Percentiles rank a stretch among this genome's conserved stretches.
Evolutionary conservation across 2,888 invertebrate species (phyloP).

Genomic region (Apoderus coryli): DNA sequence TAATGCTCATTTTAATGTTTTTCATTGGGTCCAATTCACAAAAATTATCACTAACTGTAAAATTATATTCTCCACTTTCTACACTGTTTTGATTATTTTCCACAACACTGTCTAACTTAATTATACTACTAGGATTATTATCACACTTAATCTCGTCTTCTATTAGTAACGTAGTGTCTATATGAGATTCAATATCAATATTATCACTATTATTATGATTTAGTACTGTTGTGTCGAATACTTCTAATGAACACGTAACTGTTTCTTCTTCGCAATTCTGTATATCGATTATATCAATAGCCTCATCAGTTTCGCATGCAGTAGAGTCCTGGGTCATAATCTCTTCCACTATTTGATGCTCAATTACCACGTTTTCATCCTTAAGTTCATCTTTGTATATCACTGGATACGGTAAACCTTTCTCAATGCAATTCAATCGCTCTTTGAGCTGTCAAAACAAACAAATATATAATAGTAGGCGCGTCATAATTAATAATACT

Average conservation of each 20-base stretch:
- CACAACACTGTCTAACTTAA: slow-evolving; percentile 17
- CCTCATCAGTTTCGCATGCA: slow-evolving; percentile 24
- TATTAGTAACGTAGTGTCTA: slow-evolving; percentile 16
- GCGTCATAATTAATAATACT: neutral
- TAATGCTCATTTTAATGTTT: slow-evolving; percentile 31
- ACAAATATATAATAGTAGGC: slow-evolving; percentile 7
- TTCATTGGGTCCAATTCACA: slow-evolving; percentile 29
- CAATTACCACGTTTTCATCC: slow-evolving; percentile 14
- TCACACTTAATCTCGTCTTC: too few relatives aligned
- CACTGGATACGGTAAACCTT: slow-evolving; percentile 33
- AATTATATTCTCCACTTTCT: slow-evolving; percentile 23
- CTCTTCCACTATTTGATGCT: slow-evolving; percentile 17
- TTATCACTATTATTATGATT: slow-evolving; percentile 16
- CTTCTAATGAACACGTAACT: slow-evolving; percentile 17
- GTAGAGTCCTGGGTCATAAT: slow-evolving; percentile 31
- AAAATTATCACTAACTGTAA: slow-evolving; percentile 20
- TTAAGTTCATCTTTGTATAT: too few relatives aligned
- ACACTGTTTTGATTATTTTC: slow-evolving; percentile 14
- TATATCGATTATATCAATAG: slow-evolving; percentile 17
- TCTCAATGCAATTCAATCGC: slow-evolving; percentile 52
- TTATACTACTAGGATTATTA: slow-evolving; percentile 13
- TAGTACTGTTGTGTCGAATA: too few relatives aligned
- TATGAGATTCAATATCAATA: slow-evolving; percentile 22
- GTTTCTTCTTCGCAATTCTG: slow-evolving; percentile 16
- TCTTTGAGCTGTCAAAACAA: slow-evolving; percentile 27